Evolutionary conservation across 92 coral and sea anemone genomes (phyloP), one percentile per base, ranked within the genome.

Genomic region (Muricea muricata): DNA sequence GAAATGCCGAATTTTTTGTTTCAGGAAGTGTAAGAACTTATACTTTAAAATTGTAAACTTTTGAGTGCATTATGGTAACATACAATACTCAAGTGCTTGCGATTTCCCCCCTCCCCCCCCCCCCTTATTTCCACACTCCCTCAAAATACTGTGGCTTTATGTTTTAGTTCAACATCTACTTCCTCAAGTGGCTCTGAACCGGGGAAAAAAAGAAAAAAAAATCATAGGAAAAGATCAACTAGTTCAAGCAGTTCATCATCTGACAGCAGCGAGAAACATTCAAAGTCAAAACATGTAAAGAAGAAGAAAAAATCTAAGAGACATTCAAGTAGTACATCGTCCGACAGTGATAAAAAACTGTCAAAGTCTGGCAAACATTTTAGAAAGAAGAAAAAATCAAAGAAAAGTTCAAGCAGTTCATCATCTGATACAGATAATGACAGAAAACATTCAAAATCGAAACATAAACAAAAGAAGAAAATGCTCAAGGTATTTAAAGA

Each of bases 361-460:
- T 86, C 91, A 63, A 90, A 87, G 46, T 45, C 84, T n/a, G n/a
- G n/a, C 52, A 84, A 67, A 75, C 85, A 54, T 42, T 87, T 87
- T 79, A 87, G 90, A 58, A 54, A 63, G 41, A 92, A 84, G 56
- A 86, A 73, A 35, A 58, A 82, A 35, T 81, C 80, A 31, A 85
- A 50, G 65, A 56, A 18, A n/a, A 78, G 70, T 31, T 32, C 70
- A n/a, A 87, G 87, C 42, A 92, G 91, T 46, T 87, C 91, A 9
- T 89, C 87, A 40, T 85, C 92, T 41, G 70, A 54, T 42, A 83
- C n/a, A n/a, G n/a, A n/a, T n/a, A n/a, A 76, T 80, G 90, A 88
- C 45, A 87, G 82, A 55, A 86, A 81, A 55, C 91, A 89, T 37
- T 86, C 91, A 63, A 90, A 87, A 56, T 45, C 84, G 50, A 84